Evolutionary conservation across 2,888 invertebrate species (phyloP).

Genomic region (Catocala fraxini): DNA sequence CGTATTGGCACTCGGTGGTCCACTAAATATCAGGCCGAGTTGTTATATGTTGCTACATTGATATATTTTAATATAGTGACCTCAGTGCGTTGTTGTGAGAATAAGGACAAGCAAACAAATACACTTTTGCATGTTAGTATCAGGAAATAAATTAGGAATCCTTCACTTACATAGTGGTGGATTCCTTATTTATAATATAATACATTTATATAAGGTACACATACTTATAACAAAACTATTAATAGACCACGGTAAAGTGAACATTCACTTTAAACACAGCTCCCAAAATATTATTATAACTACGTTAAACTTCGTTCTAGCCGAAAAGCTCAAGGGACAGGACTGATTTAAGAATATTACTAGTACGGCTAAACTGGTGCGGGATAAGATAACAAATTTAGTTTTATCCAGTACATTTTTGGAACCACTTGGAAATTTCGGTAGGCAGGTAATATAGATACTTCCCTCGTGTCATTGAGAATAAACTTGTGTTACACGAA

Average conservation of each 20-base stretch:
- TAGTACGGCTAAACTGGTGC: neutral
- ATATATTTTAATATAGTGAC: no score
- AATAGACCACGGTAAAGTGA: neutral
- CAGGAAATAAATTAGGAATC: neutral
- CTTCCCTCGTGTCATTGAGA: conserved; percentile 21
- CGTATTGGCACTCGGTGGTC: no score
- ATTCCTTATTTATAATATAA: no score
- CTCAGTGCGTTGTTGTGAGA: no score
- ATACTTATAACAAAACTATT: neutral
- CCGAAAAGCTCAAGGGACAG: conserved; percentile 2
- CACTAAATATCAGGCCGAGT: no score
- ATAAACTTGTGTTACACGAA: conserved; percentile 40
- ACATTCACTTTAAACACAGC: conserved; percentile 1
- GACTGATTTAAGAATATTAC: conserved; percentile 8
- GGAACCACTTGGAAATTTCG: conserved; percentile 17
- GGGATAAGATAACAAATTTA: conserved; percentile 6
- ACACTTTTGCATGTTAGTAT: neutral
- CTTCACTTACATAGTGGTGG: no score
- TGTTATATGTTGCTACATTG: no score
- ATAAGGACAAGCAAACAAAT: no score
- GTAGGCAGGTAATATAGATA: conserved; percentile 23
- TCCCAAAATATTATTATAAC: conserved; percentile 4
- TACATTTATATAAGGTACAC: neutral
- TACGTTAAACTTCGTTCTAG: neutral
- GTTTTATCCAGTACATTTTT: conserved; percentile 5